These are phyloP conservation scores for Amphipyra tragopoginis DNA, from an alignment of 2,888 invertebrate species.

Conservation along the genomic window DNA sequence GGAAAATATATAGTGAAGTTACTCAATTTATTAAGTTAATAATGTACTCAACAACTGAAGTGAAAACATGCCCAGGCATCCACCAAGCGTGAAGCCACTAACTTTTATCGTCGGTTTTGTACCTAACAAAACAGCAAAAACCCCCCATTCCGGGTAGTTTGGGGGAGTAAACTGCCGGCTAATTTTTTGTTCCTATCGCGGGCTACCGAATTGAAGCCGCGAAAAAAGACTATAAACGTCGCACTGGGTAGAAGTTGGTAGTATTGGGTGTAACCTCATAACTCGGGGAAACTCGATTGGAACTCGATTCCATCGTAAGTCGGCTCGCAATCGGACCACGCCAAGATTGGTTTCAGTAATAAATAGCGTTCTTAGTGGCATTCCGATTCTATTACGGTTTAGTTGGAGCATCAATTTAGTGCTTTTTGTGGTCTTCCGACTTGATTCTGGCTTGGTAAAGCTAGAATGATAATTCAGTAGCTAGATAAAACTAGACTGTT, in stretches of 20 bases:
- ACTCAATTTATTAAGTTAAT: slow-evolving; percentile 40
- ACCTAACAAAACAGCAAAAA: slow-evolving; percentile 42
- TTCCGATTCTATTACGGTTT: slow-evolving; percentile 55
- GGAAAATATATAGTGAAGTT: no score
- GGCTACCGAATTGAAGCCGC: slow-evolving; percentile 32
- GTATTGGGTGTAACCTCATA: slow-evolving; percentile 38
- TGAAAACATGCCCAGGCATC: slow-evolving; percentile 42
- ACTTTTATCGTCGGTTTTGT: slow-evolving; percentile 46
- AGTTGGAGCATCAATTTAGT: slow-evolving; percentile 39
- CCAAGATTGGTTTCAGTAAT: slow-evolving; percentile 58
- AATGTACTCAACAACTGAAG: slow-evolving; percentile 25
- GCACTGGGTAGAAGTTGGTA: background rate
- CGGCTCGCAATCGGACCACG: slow-evolving; percentile 32
- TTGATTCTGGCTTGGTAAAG: slow-evolving; percentile 3
- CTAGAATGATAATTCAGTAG: background rate
- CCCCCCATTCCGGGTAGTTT: slow-evolving; percentile 40
- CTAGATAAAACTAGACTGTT: background rate
- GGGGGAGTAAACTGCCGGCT: slow-evolving; percentile 29
- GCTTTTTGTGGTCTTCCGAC: slow-evolving; percentile 25
- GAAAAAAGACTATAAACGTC: slow-evolving; percentile 38
- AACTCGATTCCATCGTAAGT: slow-evolving; percentile 48
- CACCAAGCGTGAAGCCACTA: slow-evolving; percentile 41
- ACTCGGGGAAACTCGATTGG: slow-evolving; percentile 52
- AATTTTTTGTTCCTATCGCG: slow-evolving; percentile 44
- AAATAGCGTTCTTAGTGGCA: slow-evolving; percentile 53